Evolutionary conservation across 2,113 vertebrate genomes (phyloP).

Genomic region (Pampusana beccarii): DNA sequence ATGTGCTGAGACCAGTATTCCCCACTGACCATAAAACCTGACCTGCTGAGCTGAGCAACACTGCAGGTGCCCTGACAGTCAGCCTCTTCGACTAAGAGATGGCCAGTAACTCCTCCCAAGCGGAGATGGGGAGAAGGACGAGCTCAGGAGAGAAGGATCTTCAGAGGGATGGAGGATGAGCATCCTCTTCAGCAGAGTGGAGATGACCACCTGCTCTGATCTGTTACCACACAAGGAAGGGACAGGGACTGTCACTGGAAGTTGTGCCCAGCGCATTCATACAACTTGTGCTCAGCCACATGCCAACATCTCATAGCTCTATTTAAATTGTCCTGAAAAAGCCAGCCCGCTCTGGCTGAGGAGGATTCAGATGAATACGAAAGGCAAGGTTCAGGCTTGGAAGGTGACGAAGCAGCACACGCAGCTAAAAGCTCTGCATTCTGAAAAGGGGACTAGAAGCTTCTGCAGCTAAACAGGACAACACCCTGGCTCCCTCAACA

Average conservation of each 20-base stretch:
- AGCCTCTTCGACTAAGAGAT: neutral
- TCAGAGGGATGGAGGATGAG: fast-evolving
- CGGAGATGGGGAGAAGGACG: neutral
- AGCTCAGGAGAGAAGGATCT: neutral
- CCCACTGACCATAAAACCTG: too few species aligned
- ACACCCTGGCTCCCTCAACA: neutral
- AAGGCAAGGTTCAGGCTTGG: neutral
- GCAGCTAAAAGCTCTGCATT: neutral
- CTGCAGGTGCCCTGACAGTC: fast-evolving
- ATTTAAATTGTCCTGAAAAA: neutral
- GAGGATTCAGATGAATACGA: neutral
- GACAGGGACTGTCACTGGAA: neutral
- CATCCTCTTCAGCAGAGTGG: neutral
- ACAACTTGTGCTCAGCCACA: neutral
- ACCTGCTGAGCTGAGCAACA: neutral
- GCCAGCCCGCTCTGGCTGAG: neutral
- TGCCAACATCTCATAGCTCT: neutral
- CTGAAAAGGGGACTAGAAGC: neutral
- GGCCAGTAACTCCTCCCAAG: neutral
- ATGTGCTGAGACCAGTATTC: too few species aligned
- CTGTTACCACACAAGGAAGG: neutral
- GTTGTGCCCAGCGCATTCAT: neutral
- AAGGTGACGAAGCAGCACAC: neutral
- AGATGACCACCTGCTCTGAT: neutral
- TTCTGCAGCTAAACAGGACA: neutral